Evolutionary conservation across 2,113 vertebrate species (phyloP), one percentile per base, ranked within the genome.

Genomic region (Phalacrocorax brasilianus): DNA sequence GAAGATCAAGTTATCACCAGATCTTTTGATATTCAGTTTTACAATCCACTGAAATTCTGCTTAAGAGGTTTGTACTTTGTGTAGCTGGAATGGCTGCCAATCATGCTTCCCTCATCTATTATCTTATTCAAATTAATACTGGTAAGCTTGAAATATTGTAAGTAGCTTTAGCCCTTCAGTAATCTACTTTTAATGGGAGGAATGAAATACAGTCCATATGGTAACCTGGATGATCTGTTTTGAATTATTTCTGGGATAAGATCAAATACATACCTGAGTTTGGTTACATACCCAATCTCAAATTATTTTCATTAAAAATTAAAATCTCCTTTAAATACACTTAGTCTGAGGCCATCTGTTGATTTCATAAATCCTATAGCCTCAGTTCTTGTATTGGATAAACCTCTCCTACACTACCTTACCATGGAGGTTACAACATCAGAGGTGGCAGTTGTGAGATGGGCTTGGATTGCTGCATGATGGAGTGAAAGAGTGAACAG

Each of bases 281-380:
- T 84, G 81, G 84, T 92, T 92, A 91, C 77, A 82, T 71, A 83
- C 26, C 28, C 72, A 91, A 68, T 95, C 91, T 86, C 53, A 93
- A 95, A 91, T 89, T 97, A 83, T 95, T 97, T 94, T 97, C 81
- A 96, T 96, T 88, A 94, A 97, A 96, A 96, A 96, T 89, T 89
- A 95, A 95, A 91, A 94, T 96, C 97, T 96, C 62, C 92, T 97
- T 97, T 93, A 97, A 97, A 97, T 89, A 91, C 44, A 70, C 52
- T 71, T 97, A 97, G 83, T 93, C 70, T 95, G 65, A 81, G 58
- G 65, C 93, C 95, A 96, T 95, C 93, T 96, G 96, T 93, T 96
- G 83, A 87, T 93, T 96, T 96, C 35, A 47, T 86, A 92, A 97
- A 95, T 71, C 74, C 45, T 72, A 42, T 32, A 91, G 28, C 27